Base-by-base conservation (phyloP, 2,888 invertebrate genomes). In the Amiota minor region DNA sequence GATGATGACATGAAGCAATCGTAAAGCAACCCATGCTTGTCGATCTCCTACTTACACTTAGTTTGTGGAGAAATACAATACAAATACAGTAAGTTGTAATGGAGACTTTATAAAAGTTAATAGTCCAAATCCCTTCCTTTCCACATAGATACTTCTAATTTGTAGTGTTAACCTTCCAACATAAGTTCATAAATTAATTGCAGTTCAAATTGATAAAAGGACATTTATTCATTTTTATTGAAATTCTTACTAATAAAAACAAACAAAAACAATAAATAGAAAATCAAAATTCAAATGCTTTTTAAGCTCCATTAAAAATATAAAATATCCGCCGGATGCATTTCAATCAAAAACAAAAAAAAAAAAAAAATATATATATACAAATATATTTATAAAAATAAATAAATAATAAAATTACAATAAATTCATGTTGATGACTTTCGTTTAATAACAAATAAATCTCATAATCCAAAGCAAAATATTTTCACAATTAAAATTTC, bases 401-500 rank as follows among this genome's bases (percentile, higher is more conserved):
- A 74, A 72, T 69, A 78, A 72, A 78, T 77, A 64, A 64, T 78
- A 72, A 75, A 78, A 80, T 79, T 77, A 79, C 79, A 80, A 78
- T 71, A 79, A 76, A 77, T 77, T 47, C 47, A 59, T 59, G 84
- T 82, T 83, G 78, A 84, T 84, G 85, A 83, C 83, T 81, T 84
- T 82, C 84, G 81, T 80, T 83, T 79, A 80, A 85, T 83, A 85
- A 85, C 83, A 83, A 83, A 85, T 85, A 86, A 85, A 86, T 86
- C 85, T 82, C 84, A 86, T 86, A 85, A 86, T 86, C 86, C 78
- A 75, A 82, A 80, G 74, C 81, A 84, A 77, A 85, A 86, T 86
- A 85, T 85, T 85, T 79, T 73, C 76, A 81, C 85, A 86, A 86
- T 85, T 85, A 85, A 86, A 86, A 86, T 86, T 84, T 82, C 84